These are phyloP conservation scores for Lanius collurio DNA, from an alignment of 2,113 vertebrate genomes.

Conservation along the genomic window DNA sequence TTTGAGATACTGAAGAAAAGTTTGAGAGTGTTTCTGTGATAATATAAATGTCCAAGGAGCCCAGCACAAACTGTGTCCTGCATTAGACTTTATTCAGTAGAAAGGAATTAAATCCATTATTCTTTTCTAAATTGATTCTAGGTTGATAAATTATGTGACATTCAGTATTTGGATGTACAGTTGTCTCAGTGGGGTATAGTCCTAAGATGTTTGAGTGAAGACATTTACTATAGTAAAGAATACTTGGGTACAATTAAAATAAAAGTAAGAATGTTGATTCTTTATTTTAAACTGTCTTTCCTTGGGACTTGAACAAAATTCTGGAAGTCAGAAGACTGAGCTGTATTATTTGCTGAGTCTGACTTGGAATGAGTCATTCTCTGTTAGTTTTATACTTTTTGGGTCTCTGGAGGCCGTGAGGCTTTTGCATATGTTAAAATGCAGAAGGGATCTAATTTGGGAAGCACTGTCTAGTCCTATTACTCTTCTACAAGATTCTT, in stretches of 20 bases:
- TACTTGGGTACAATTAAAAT: not conserved
- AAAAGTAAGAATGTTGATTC: not conserved
- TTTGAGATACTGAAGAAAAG: not conserved
- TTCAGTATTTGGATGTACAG: not conserved
- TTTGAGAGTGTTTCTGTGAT: not conserved
- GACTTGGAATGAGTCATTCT: not conserved
- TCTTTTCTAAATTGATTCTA: not conserved
- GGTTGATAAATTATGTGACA: not conserved
- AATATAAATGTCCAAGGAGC: not conserved
- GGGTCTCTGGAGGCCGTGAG: not conserved
- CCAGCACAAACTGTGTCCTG: not conserved
- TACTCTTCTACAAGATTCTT: not conserved
- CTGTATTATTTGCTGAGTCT: not conserved
- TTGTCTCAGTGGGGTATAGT: not conserved
- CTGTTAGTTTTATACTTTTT: not conserved
- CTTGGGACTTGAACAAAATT: not conserved
- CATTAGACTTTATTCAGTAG: not conserved
- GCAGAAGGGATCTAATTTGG: not conserved
- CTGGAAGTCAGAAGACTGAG: not conserved
- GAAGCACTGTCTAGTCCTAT: not conserved
- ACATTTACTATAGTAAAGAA: not conserved
- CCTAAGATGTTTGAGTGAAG: not conserved
- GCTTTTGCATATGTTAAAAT: not conserved
- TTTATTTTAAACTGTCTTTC: not conserved
- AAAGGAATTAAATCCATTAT: not conserved